Evolutionary conservation across 2,888 invertebrate species (phyloP).

Genomic region (Gymnoscelis rufifasciata): DNA sequence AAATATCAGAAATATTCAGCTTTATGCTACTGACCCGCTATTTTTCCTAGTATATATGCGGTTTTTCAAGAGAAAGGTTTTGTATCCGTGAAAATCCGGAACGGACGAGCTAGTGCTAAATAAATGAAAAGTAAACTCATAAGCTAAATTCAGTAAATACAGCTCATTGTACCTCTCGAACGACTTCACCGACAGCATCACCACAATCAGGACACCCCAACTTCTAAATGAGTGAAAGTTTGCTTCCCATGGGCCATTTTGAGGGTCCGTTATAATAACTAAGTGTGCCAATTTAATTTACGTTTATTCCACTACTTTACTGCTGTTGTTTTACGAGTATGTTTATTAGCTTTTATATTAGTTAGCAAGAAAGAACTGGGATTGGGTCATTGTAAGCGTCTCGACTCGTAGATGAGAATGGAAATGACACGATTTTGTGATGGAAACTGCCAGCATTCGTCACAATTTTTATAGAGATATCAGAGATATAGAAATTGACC

Average conservation of each 20-base stretch:
- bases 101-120: too few relatives aligned
- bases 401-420: too few relatives aligned
- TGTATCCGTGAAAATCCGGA: too few relatives aligned
- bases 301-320: background rate
- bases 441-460: too few relatives aligned
- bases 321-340: background rate
- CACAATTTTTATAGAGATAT: too few relatives aligned
- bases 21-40: too few relatives aligned
- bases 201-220: conserved; percentile 3
- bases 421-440: too few relatives aligned
- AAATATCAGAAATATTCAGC: too few relatives aligned
- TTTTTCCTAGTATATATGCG: too few relatives aligned
- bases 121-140: background rate
- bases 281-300: background rate
- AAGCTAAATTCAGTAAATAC: background rate
- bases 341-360: background rate
- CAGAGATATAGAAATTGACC: too few relatives aligned
- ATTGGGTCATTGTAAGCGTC: too few relatives aligned
- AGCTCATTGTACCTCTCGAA: background rate
- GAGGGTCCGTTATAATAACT: conserved; percentile 1
- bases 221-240: conserved; percentile 8
- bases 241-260: conserved; percentile 1
- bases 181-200: background rate
- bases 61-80: too few relatives aligned
- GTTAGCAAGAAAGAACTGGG: background rate